Evolutionary conservation across 2,797 vertebrate genomes (phyloP).

Genomic region (Siniperca scherzeri): DNA sequence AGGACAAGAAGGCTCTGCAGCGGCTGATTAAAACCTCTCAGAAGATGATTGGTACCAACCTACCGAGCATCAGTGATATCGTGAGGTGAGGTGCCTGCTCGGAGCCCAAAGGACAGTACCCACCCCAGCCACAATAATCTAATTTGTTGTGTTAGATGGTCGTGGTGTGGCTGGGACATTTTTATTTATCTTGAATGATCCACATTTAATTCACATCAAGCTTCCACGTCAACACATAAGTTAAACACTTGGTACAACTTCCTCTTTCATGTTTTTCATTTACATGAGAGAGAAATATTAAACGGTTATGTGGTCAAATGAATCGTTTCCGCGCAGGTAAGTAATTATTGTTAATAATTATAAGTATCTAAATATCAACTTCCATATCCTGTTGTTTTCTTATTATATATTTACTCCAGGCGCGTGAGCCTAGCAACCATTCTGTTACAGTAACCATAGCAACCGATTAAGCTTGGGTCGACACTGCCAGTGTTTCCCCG

Average conservation of each 20-base stretch:
- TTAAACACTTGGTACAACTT: background rate
- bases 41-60: too few relatives aligned
- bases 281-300: background rate
- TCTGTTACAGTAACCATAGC: conserved; percentile 40
- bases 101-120: too few relatives aligned
- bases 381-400: background rate
- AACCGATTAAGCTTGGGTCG: conserved; percentile 14
- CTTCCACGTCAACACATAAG: background rate
- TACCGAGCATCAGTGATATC: too few relatives aligned
- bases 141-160: too few relatives aligned
- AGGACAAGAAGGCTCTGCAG: too few relatives aligned
- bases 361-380: too few relatives aligned
- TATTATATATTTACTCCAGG: background rate
- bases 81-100: too few relatives aligned
- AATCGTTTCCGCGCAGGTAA: background rate
- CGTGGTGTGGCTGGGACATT: background rate
- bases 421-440: background rate
- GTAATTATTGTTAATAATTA: too few relatives aligned
- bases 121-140: too few relatives aligned
- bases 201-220: background rate
- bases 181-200: background rate
- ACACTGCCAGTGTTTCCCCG: background rate
- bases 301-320: background rate
- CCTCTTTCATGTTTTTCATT: background rate
- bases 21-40: too few relatives aligned